Conservation (phyloP, 2,888 invertebrate genomes). For the Ophion ventricosus region DNA sequence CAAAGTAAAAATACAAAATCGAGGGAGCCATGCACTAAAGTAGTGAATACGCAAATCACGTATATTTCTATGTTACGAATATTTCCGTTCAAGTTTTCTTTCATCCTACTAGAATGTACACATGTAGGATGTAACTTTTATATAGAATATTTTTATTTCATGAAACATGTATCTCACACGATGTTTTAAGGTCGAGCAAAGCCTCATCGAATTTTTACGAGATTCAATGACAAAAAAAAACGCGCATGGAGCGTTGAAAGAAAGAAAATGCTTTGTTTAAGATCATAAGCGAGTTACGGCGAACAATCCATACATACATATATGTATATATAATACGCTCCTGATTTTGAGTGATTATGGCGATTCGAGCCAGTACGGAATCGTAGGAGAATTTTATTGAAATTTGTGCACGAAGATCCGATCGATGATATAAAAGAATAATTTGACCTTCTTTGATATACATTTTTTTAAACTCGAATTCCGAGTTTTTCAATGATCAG, state of each 20-base stretch:
- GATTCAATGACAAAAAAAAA: neutral
- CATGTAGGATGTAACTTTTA: constrained; percentile 27
- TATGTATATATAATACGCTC: neutral
- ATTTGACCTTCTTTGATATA: neutral
- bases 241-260: neutral
- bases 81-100: neutral
- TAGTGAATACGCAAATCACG: constrained; percentile 15
- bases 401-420: neutral
- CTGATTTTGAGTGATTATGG: neutral
- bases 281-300: neutral
- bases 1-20: neutral
- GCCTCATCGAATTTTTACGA: neutral
- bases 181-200: neutral
- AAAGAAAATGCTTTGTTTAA: neutral
- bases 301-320: neutral
- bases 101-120: constrained; percentile 9
- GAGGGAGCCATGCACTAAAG: constrained; percentile 12
- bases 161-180: neutral
- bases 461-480: neutral
- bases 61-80: constrained; percentile 27
- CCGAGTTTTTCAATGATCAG: neutral
- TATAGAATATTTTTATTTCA: constrained; percentile 40
- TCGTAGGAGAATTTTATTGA: neutral
- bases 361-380: neutral
- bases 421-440: neutral